Evolutionary conservation across 2,113 vertebrate species (phyloP), one percentile per base, ranked within the genome.

Genomic region (Nothobranchius furzeri): DNA sequence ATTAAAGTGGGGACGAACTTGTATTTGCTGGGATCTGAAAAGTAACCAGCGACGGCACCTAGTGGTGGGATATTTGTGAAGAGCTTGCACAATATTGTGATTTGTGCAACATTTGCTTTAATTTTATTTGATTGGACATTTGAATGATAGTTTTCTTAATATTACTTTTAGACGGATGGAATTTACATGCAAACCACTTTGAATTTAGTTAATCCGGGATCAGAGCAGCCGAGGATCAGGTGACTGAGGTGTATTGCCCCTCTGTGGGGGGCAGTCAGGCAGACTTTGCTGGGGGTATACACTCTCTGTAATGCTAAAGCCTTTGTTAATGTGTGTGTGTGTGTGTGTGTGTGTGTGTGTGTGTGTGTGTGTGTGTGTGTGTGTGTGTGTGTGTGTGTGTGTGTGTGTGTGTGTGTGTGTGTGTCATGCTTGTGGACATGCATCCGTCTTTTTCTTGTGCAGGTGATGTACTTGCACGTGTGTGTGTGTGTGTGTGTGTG

Each of bases 321-420:
- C 89, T 87, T 85, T 89, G 89, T 90, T 89, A 90, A 90, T 90
- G 81, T 88, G 83, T 88, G 85, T 36, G 75, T 84, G 46, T 75
- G 54, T 55, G 35, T 56, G 68, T 60, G 55, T 68, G 72, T 72
- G 53, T 60, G 37, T 53, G 51, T 69, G 70, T 60, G 53, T 84
- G 85, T 84, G 81, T 88, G 82, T 82, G 81, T 78, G 24, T 75
- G 59, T 43, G 57, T 54, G 36, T 17, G 9, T n/a, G 9, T 24
- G 17, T 60, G 54, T 54, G 48, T 53, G 0, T 42, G 54, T 17
- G 40, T 64, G 48, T 57, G 53, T 9, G 35, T 46, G 54, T 73
- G 73, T 64, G 30, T 75, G 79, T n/a, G 9, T 24, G 17, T 60
- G 54, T 54, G 48, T 53, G 65, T 47, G 40, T 6, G 6, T 49